Percentiles rank a stretch among this genome's conserved stretches.
Evolutionary conservation across 2,888 invertebrate genomes (phyloP).

Genomic region (Tachina fera): DNA sequence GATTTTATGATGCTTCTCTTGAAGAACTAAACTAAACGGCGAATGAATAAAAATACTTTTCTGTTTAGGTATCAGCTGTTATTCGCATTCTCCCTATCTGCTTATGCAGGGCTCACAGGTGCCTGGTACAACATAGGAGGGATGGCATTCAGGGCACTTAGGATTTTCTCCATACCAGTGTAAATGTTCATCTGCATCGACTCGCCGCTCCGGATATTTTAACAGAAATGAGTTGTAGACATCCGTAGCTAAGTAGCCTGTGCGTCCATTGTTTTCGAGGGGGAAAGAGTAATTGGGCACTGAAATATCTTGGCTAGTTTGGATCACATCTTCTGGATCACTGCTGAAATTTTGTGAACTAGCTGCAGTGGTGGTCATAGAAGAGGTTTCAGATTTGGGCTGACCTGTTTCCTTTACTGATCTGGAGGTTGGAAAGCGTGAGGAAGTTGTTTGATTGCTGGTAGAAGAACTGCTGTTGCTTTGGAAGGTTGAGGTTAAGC

Average conservation of each 20-base stretch:
- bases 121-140: constrained; percentile 86
- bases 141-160: constrained; percentile 86
- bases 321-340: constrained; percentile 80
- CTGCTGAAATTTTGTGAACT: constrained; percentile 17
- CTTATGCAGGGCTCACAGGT: constrained; percentile 87
- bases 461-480: neutral
- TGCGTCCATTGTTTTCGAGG: constrained; percentile 84
- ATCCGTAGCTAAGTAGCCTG: constrained; percentile 84
- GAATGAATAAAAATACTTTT: constrained; percentile 47
- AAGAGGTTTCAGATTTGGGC: constrained; percentile 71
- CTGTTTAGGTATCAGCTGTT: neutral
- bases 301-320: constrained; percentile 85
- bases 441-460: constrained; percentile 20
- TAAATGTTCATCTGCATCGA: constrained; percentile 72
- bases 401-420: constrained; percentile 77
- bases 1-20: constrained; percentile 34
- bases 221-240: constrained; percentile 86
- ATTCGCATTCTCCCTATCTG: constrained; percentile 76
- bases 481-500: constrained; percentile 72
- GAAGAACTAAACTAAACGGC: constrained; percentile 25
- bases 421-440: constrained; percentile 76
- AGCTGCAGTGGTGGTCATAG: constrained; percentile 76
- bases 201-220: constrained; percentile 83
- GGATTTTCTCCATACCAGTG: constrained; percentile 85
- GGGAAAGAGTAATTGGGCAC: constrained; percentile 87